Base-by-base conservation (phyloP, 1,140 invertebrate species). In the Diabrotica undecimpunctata region DNA sequence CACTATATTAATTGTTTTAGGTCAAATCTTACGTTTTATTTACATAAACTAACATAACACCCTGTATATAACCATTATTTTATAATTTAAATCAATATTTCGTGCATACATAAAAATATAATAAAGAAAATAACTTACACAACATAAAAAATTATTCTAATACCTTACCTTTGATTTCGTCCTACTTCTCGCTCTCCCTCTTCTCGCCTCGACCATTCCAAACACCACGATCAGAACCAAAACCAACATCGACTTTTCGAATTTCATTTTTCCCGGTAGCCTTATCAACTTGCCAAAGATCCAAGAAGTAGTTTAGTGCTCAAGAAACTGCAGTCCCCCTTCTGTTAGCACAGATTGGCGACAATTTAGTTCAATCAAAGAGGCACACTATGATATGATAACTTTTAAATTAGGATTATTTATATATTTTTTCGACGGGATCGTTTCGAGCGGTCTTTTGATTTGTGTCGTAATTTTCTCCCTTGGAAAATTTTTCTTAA, bases 151-250 rank as follows among this genome's bases (percentile, higher is more conserved):
- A 25, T 25, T 25, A 25, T 25, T 25, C 25, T n/a, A n/a, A 25
- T 2, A 25, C 56, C 60, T 71, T 78, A 85, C 84, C 79, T 85
- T 85, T 10, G 89, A 91, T 72, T 90, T 91, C 53, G 87, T 87
- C 69, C 88, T 85, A 52, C 85, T 80, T 68, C 88, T 82, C 9
- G 81, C 79, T 64, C 89, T 81, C 12, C 86, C 88, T 75, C 89
- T 82, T 36, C 89, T 76, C 9, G 77, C 79, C 76, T 75, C 68
- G 72, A 65, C 61, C 13, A 69, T 68, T 2, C 61, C 64, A 9
- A 72, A 60, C 38, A 72, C 62, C 14, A 62, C 61, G 14, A 76
- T 61, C 36, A 76, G 52, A 9, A 74, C 25, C 9, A 70, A 51
- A 39, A 70, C 66, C 66, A 74, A 50, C 9, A 68, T 54, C 35